Evolutionary conservation across 2,113 vertebrate genomes (phyloP), one percentile per base, ranked within the genome.

Genomic region (Etia nguti): DNA sequence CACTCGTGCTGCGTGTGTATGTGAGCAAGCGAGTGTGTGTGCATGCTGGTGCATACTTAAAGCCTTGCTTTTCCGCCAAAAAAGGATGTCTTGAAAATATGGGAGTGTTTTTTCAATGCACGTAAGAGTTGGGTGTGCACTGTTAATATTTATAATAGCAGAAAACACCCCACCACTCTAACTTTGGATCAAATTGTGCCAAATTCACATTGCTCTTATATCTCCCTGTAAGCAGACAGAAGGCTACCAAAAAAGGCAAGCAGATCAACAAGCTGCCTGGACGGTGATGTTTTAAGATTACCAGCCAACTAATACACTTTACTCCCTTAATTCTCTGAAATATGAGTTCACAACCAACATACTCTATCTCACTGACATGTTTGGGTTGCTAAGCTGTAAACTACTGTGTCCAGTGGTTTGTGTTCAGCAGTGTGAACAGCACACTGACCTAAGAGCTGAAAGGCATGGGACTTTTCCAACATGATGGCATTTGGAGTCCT

Each of bases 31-130:
- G 34, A 70, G 10, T 38, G 56, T 24, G 36, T 6, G 6, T 29
- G 57, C 62, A 29, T 15, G 57, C 26, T 46, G 50, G 68, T 34
- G 11, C 22, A 36, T 12, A 54, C 26, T 29, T 65, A 57, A 70
- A 20, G 34, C n/a, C 56, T 26, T 22, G 18, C 60, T 81, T 86
- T 90, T 87, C 50, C 83, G 82, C 86, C 82, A 85, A 89, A 87
- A 89, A 90, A 90, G 86, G 79, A 85, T 68, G 90, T 86, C 84
- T 81, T 84, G 36, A 89, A 86, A 89, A 90, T 18, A 22, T 92
- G 79, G 68, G 77, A 57, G 83, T 24, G 34, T n/a, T 65, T 79
- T 34, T 86, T 6, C 92, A 81, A 91, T 38, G 79, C 79, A 73
- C 6, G 7, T 81, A 75, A 84, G 60, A 22, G 20, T 41, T 87